phyloP scores from a whole-genome alignment of 2,888 invertebrate genomes.

The Leptogaster cylindrica region DNA sequence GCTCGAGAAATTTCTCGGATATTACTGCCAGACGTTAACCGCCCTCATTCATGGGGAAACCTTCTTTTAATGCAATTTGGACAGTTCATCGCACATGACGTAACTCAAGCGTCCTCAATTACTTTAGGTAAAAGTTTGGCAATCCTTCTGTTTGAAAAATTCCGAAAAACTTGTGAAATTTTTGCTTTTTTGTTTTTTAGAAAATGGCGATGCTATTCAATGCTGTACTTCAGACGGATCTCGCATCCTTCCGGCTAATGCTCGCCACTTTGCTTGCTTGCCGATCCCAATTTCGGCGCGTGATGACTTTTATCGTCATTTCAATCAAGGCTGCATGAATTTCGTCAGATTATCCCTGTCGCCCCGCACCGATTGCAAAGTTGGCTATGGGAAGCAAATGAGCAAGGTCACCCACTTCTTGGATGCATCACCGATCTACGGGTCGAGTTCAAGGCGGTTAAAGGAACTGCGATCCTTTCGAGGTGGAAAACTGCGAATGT shows the following conservation, averaged over 20 bases:
- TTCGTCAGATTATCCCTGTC: constrained; percentile 74
- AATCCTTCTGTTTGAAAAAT: no score
- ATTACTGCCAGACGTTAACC: constrained; percentile 67
- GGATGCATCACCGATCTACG: constrained; percentile 79
- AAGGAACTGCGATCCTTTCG: constrained; percentile 66
- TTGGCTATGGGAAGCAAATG: constrained; percentile 76
- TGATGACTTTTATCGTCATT: constrained; percentile 69
- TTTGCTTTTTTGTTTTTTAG: no score
- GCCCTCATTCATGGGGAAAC: constrained; percentile 69
- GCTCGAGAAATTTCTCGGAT: constrained; percentile 72
- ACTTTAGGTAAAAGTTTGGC: constrained; percentile 66
- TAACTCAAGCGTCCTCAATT: constrained; percentile 73
- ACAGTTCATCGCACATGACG: constrained; percentile 79
- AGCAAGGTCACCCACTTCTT: constrained; percentile 71
- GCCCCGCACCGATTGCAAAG: constrained; percentile 70
- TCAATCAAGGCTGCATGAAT: constrained; percentile 71
- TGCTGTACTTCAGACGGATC: constrained; percentile 73
- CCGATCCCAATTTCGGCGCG: constrained; percentile 68
- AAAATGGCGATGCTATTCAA: constrained; percentile 72
- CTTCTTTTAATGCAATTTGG: constrained; percentile 80
- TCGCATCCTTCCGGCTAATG: constrained; percentile 62
- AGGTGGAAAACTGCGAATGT: constrained; percentile 69
- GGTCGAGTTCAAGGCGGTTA: constrained; percentile 68
- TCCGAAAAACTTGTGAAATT: no score
- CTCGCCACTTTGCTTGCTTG: constrained; percentile 72